Evolutionary conservation across 2,888 invertebrate genomes (phyloP).

Genomic region (Lucinisca nassula): DNA sequence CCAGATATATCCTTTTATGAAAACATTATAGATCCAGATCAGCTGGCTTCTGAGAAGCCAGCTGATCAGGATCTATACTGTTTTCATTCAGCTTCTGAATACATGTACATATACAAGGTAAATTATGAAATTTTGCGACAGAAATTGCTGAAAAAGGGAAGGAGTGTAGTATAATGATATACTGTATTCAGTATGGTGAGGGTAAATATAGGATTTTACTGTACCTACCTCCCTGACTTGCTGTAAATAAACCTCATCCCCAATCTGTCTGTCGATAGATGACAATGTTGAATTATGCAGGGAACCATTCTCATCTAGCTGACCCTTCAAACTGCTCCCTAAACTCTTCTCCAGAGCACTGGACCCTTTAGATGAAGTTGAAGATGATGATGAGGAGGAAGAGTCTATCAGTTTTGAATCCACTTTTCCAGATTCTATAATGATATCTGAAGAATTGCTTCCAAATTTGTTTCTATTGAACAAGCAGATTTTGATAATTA

Average conservation of each 20-base stretch:
- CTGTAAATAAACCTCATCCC: slow-evolving; percentile 48
- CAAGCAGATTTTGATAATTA: slow-evolving; percentile 68
- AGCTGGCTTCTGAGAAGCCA: too few species aligned
- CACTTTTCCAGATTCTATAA: slow-evolving; percentile 49
- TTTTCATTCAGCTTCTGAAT: too few species aligned
- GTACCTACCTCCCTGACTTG: slow-evolving; percentile 55
- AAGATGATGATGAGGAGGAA: slow-evolving; percentile 45
- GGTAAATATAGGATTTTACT: too few species aligned
- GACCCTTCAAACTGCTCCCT: slow-evolving; percentile 26
- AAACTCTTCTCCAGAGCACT: slow-evolving; percentile 41
- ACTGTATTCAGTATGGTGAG: too few species aligned
- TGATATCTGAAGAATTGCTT: slow-evolving; percentile 40
- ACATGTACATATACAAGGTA: too few species aligned
- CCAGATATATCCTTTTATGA: too few species aligned
- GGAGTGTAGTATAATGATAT: too few species aligned
- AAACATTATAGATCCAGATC: too few species aligned
- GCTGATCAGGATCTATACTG: too few species aligned
- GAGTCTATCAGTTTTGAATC: slow-evolving; percentile 54
- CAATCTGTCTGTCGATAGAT: slow-evolving; percentile 41
- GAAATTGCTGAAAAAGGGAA: too few species aligned
- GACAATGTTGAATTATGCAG: slow-evolving; percentile 35
- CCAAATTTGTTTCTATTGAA: slow-evolving; percentile 45
- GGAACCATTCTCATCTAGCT: slow-evolving; percentile 50
- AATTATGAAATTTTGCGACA: too few species aligned
- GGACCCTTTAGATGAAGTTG: slow-evolving; percentile 46